These are phyloP conservation scores for Lycia hirtaria DNA, from an alignment of 2,888 invertebrate species.

Conservation along the genomic window DNA sequence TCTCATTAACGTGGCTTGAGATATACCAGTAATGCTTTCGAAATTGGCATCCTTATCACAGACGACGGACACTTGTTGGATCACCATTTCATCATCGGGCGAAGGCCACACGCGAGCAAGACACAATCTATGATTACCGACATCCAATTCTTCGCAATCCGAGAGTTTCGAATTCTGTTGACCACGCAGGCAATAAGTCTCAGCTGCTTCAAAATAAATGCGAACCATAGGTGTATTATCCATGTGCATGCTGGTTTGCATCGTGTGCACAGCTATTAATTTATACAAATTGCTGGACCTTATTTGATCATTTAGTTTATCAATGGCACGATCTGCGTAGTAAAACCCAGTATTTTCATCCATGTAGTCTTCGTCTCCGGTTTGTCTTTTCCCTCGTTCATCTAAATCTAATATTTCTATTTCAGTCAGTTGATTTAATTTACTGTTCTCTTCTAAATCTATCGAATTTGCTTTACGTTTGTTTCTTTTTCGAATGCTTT, in stretches of 20 bases:
- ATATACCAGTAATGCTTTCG: slow-evolving; percentile 58
- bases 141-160: slow-evolving; percentile 68
- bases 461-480: slow-evolving; percentile 16
- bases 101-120: slow-evolving; percentile 66
- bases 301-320: slow-evolving; percentile 56
- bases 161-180: slow-evolving; percentile 49
- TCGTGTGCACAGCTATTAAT: slow-evolving; percentile 61
- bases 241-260: slow-evolving; percentile 59
- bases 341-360: slow-evolving; percentile 67
- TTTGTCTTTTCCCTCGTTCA: slow-evolving; percentile 51
- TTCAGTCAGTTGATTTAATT: slow-evolving; percentile 16
- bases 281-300: slow-evolving; percentile 65
- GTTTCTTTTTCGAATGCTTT: slow-evolving; percentile 33
- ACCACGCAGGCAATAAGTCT: slow-evolving; percentile 64
- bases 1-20: slow-evolving; percentile 52
- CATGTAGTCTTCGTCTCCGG: slow-evolving; percentile 56
- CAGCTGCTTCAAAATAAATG: slow-evolving; percentile 70
- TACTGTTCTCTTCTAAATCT: slow-evolving; percentile 14
- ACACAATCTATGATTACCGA: slow-evolving; percentile 62
- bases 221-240: slow-evolving; percentile 53
- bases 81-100: slow-evolving; percentile 63
- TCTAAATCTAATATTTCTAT: slow-evolving; percentile 27
- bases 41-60: slow-evolving; percentile 67
- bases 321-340: slow-evolving; percentile 64
- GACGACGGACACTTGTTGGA: slow-evolving; percentile 58